phyloP scores from a whole-genome alignment of 2,797 vertebrate species.

The Trachurus trachurus region DNA sequence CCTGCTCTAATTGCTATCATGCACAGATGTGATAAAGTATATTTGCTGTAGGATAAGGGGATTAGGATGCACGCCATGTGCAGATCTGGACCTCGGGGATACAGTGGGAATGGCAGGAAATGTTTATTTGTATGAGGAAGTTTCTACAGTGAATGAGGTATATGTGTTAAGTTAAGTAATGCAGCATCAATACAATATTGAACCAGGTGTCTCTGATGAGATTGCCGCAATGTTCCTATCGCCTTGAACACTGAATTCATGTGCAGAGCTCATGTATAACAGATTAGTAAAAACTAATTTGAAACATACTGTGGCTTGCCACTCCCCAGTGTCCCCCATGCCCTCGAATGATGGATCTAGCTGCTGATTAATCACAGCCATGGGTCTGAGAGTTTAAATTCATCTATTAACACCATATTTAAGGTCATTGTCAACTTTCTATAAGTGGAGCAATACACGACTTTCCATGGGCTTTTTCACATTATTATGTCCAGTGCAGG shows the following conservation, averaged over 20 bases:
- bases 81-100: conserved; percentile 51
- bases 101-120: conserved; percentile 38
- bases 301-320: conserved; percentile 46
- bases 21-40: conserved; percentile 74
- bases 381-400: conserved; percentile 42
- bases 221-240: conserved; percentile 52
- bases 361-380: conserved; percentile 44
- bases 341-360: conserved; percentile 38
- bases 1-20: conserved; percentile 75
- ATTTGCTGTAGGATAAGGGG: conserved; percentile 69
- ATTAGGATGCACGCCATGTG: conserved; percentile 71
- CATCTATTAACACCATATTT: conserved; percentile 37
- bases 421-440: conserved; percentile 38
- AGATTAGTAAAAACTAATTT: conserved; percentile 71
- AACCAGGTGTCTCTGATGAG: conserved; percentile 65
- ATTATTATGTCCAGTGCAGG: conserved; percentile 22
- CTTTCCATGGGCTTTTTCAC: conserved; percentile 34
- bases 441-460: conserved; percentile 39
- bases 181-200: conserved; percentile 68
- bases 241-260: conserved; percentile 61
- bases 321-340: conserved; percentile 28
- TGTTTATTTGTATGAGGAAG: conserved; percentile 53
- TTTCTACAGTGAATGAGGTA: conserved; percentile 36
- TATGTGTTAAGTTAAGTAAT: conserved; percentile 59
- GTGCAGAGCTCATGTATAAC: conserved; percentile 50